These are phyloP conservation scores for Cataglyphis cursor DNA, from an alignment of 2,888 invertebrate species.

Conservation along the genomic window DNA sequence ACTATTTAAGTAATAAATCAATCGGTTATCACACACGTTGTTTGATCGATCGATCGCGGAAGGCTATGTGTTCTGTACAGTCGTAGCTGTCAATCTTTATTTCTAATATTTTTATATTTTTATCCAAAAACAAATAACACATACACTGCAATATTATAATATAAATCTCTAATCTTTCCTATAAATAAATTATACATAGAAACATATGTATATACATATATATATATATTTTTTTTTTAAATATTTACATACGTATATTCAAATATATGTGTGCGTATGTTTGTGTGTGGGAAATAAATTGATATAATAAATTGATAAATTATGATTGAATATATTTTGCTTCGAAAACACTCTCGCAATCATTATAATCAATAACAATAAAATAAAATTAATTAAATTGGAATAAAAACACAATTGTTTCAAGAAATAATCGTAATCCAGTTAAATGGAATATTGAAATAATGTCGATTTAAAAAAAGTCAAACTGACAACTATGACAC, in stretches of 20 bases:
- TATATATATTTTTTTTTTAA: neutral
- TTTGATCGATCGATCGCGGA: constrained; percentile 24
- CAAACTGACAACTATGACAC: neutral
- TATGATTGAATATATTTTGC: neutral
- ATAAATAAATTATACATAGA: neutral
- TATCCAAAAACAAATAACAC: neutral
- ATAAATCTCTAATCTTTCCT: neutral
- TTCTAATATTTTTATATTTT: neutral
- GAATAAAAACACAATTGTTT: neutral
- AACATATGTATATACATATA: too few relatives aligned
- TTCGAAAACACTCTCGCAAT: neutral
- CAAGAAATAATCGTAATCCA: neutral
- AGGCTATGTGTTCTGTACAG: neutral
- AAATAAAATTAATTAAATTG: neutral
- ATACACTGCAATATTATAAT: too few relatives aligned
- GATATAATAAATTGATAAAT: neutral
- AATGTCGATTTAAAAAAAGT: neutral
- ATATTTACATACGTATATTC: neutral
- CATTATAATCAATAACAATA: neutral
- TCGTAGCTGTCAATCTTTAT: neutral
- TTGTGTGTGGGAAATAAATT: too few relatives aligned
- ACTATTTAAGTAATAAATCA: constrained; percentile 57
- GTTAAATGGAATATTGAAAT: neutral
- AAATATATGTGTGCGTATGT: neutral
- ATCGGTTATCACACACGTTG: constrained; percentile 26